Evolutionary conservation across 2,797 vertebrate species (phyloP), one percentile per base, ranked within the genome.

Genomic region (Columba guinea): DNA sequence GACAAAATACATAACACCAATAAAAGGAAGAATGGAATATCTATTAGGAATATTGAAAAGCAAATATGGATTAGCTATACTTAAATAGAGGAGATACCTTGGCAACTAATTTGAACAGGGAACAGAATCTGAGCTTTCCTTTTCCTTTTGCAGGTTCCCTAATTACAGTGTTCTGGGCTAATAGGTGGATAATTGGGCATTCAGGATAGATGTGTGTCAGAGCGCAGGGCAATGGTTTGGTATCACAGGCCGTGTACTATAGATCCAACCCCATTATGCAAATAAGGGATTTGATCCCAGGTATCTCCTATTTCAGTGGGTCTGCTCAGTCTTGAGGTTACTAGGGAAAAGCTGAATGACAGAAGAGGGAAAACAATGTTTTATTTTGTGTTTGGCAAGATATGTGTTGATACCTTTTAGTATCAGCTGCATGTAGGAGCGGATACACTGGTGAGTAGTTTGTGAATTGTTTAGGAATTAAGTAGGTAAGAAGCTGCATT

Each of bases 351-450:
- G 35, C 27, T 44, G 49, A n/a, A 74, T 32, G 48, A 83, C 11
- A 37, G 32, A 60, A 39, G 58, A 75, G 13, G 67, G 20, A n/a
- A 76, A 69, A 8, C 17, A 37, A 4, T 2, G 4, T 14, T 85
- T 73, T 55, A 32, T 74, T 67, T 58, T 77, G 79, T 32, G 8
- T 59, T 74, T 88, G 37, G 37, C 11, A 52, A 59, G 44, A 7
- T 44, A 15, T 0, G 0, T 27, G 13, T 44, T 86, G 49, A 1
- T 58, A 6, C 24, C 22, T 63, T 20, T n/a, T 14, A 41, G 27
- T 9, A 49, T 56, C n/a, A 19, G 4, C 49, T 64, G 13, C 2
- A 1, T 44, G 37, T 15, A 69, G 27, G 53, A 78, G 26, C 23
- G 11, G 62, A 27, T 44, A 48, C 26, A 10, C 21, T 18, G 37